These are phyloP conservation scores for Drosophila mauritiana DNA, from an alignment of 1,140 invertebrate genomes.

Conservation along the genomic window DNA sequence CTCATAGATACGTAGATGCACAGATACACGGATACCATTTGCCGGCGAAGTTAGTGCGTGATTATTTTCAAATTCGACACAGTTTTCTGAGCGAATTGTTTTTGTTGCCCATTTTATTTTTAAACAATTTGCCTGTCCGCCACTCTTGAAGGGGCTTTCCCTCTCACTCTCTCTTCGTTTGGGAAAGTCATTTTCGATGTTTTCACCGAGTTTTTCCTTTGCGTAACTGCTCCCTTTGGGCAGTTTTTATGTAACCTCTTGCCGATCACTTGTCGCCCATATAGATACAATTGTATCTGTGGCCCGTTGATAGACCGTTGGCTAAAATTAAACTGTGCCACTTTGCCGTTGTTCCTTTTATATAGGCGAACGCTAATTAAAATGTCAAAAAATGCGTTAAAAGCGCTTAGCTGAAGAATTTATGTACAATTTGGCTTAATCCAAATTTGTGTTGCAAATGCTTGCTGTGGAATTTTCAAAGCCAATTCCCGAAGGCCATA, in stretches of 20 bases:
- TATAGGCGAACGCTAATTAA: slow-evolving; percentile 69
- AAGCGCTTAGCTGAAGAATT: slow-evolving; percentile 64
- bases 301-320: slow-evolving; percentile 40
- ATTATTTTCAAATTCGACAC: slow-evolving; percentile 84
- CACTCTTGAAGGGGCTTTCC: slow-evolving; percentile 16
- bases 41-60: slow-evolving; percentile 71
- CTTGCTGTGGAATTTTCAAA: slow-evolving; percentile 67
- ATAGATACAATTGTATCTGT: slow-evolving; percentile 63
- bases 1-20: slow-evolving; percentile 41
- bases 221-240: slow-evolving; percentile 71
- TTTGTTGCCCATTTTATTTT: slow-evolving; percentile 74
- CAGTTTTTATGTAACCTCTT: slow-evolving; percentile 38
- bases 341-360: slow-evolving; percentile 42
- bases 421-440: slow-evolving; percentile 64
- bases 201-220: slow-evolving; percentile 74
- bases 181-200: slow-evolving; percentile 76
- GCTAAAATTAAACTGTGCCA: slow-evolving; percentile 67
- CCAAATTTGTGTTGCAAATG: slow-evolving; percentile 33
- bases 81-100: slow-evolving; percentile 77
- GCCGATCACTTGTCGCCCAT: slow-evolving; percentile 44
- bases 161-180: slow-evolving; percentile 17
- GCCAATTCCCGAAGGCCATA: slow-evolving; percentile 60
- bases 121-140: slow-evolving; percentile 56
- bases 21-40: slow-evolving; percentile 7
- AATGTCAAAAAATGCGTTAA: slow-evolving; percentile 77